Percentiles rank a stretch among this genome's conserved stretches.
Conservation (phyloP, 2,888 invertebrate genomes). For the Scaptomyza tumidula region DNA sequence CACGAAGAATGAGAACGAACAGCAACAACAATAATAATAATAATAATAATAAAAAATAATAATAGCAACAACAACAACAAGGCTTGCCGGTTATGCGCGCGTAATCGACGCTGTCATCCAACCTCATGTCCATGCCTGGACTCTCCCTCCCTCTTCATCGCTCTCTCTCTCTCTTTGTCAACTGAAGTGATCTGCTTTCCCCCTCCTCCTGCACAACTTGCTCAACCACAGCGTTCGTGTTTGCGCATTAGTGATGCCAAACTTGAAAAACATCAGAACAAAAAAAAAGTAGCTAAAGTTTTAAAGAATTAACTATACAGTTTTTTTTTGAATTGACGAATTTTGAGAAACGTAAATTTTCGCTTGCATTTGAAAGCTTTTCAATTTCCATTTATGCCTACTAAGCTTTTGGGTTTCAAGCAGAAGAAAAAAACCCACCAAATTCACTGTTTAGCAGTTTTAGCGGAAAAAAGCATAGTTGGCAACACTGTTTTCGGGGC, state of each 20-base stretch:
- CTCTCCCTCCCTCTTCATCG: constrained; percentile 2
- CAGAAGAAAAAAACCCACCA: background rate
- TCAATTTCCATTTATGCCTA: background rate
- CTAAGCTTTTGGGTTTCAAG: background rate
- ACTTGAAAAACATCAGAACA: background rate
- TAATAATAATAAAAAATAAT: constrained; percentile 15
- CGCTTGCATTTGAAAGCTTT: background rate
- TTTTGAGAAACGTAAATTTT: background rate
- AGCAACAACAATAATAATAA: constrained; percentile 15
- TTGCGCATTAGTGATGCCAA: constrained; percentile 14
- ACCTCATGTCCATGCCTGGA: constrained; percentile 12
- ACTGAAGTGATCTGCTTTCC: constrained; percentile 22
- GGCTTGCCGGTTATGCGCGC: constrained; percentile 61
- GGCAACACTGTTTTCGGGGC: constrained; percentile 4
- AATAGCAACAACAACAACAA: constrained; percentile 37
- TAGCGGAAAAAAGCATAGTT: constrained; percentile 2
- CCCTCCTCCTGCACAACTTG: background rate
- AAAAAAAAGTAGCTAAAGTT: background rate
- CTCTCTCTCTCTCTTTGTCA: constrained; percentile 11
- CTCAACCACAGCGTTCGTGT: constrained; percentile 15
- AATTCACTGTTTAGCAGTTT: background rate
- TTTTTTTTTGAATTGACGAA: background rate
- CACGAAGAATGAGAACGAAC: constrained; percentile 37
- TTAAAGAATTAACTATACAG: background rate
- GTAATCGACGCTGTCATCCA: constrained; percentile 60